These are phyloP conservation scores for Callospermophilus lateralis DNA, from an alignment of 2,113 vertebrate genomes.

Conservation along the genomic window DNA sequence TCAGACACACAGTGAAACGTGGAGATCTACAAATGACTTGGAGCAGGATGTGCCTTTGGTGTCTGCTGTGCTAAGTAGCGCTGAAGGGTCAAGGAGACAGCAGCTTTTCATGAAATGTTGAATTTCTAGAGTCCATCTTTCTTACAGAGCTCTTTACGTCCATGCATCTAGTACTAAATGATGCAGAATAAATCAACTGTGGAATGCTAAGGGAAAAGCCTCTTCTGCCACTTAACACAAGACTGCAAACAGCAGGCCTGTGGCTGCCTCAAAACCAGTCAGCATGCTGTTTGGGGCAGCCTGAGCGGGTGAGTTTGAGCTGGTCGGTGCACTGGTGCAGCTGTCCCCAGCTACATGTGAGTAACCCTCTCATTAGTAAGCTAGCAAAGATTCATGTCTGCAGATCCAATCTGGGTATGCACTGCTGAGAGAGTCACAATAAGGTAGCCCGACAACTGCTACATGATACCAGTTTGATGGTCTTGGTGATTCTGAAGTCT, in stretches of 20 bases:
- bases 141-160: slow-evolving; percentile 67
- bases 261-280: neutral
- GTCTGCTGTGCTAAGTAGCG: neutral
- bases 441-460: neutral
- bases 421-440: neutral
- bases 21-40: neutral
- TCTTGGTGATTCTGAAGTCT: neutral
- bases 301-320: neutral
- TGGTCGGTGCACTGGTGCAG: neutral
- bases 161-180: slow-evolving; percentile 74
- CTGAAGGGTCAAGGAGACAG: slow-evolving; percentile 39
- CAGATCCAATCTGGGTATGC: neutral
- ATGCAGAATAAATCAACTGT: slow-evolving; percentile 34
- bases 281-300: neutral
- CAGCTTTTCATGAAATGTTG: slow-evolving; percentile 73
- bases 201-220: slow-evolving; percentile 44
- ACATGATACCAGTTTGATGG: too few species aligned
- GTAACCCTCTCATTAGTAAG: neutral
- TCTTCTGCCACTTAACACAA: slow-evolving; percentile 40
- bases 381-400: neutral
- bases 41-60: neutral
- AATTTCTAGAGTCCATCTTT: slow-evolving; percentile 73
- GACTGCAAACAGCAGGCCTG: slow-evolving; percentile 55
- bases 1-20: neutral
- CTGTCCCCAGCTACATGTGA: neutral